Conservation (phyloP, 35 echinoderm and acorn worm species). For the Apostichopus parvimensis region DNA sequence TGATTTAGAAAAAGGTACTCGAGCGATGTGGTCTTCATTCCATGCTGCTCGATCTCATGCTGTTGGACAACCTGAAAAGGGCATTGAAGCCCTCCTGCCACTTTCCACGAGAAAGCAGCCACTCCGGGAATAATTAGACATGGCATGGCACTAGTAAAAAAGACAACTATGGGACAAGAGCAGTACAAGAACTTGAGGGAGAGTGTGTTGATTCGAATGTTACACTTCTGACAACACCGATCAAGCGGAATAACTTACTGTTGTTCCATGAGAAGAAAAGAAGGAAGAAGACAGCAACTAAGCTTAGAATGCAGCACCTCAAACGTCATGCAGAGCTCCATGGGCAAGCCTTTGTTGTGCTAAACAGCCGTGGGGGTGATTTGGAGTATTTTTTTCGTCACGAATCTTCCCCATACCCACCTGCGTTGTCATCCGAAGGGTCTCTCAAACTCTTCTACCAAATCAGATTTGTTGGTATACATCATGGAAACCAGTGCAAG, state of each 20-base stretch:
- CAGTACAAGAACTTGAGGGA: too few relatives aligned
- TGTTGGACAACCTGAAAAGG: too few relatives aligned
- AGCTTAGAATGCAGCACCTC: conserved; percentile 52
- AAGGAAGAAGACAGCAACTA: conserved; percentile 24
- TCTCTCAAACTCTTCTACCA: conserved; percentile 39
- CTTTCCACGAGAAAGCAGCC: too few relatives aligned
- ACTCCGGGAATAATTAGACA: too few relatives aligned
- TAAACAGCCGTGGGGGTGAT: conserved; percentile 18
- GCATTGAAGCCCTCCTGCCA: too few relatives aligned
- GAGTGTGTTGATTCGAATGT: too few relatives aligned
- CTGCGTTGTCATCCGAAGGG: conserved; percentile 1
- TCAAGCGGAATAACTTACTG: not conserved
- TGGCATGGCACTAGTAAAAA: too few relatives aligned
- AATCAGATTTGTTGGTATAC: conserved; percentile 4
- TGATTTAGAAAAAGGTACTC: too few relatives aligned
- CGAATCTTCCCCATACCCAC: not conserved
- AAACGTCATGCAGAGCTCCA: conserved; percentile 46
- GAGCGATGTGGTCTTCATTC: too few relatives aligned
- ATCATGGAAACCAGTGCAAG: not conserved
- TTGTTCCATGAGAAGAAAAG: not conserved
- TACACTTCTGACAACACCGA: not conserved
- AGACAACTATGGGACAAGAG: too few relatives aligned
- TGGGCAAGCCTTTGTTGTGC: conserved; percentile 33
- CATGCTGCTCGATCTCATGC: too few relatives aligned
- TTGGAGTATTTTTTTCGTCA: conserved; percentile 20